A percentile compares a stretch with the other conserved stretches of the same genome.
These are phyloP conservation scores for Troglohyphantes excavatus DNA, from an alignment of 2,888 invertebrate genomes.

Conservation along the genomic window DNA sequence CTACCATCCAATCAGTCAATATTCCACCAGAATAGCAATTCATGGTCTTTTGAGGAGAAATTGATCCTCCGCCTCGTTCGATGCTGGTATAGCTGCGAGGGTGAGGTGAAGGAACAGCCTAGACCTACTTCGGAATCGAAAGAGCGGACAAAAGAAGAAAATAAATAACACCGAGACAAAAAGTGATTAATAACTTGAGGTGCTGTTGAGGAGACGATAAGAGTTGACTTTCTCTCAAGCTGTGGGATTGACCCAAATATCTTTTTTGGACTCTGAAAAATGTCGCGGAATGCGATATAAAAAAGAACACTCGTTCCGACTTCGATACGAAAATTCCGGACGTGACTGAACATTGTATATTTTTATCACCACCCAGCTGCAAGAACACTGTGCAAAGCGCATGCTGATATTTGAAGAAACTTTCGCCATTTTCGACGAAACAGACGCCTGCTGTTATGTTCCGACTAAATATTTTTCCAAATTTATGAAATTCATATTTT, in stretches of 20 bases:
- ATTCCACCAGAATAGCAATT: too few species aligned
- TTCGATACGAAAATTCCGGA: neutral
- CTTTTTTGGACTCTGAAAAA: neutral
- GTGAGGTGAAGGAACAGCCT: slow-evolving; percentile 72
- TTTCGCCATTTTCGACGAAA: too few species aligned
- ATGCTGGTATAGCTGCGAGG: neutral
- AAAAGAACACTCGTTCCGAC: neutral
- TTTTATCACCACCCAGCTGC: neutral
- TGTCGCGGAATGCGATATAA: slow-evolving; percentile 9
- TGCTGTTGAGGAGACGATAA: neutral
- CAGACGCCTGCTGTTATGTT: too few species aligned
- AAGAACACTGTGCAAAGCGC: neutral
- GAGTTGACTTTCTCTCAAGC: slow-evolving; percentile 44
- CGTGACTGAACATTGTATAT: neutral
- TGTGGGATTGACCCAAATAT: slow-evolving; percentile 22
- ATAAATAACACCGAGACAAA: neutral
- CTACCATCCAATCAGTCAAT: too few species aligned
- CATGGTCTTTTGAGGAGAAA: too few species aligned
- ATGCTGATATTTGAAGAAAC: too few species aligned
- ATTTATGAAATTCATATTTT: too few species aligned
- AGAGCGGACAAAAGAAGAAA: neutral
- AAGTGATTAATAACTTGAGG: neutral
- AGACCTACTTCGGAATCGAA: slow-evolving; percentile 52
- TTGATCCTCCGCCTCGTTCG: neutral
- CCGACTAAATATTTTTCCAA: too few species aligned